Conservation (phyloP, 2,888 invertebrate species). For the Harmothoe impar region DNA sequence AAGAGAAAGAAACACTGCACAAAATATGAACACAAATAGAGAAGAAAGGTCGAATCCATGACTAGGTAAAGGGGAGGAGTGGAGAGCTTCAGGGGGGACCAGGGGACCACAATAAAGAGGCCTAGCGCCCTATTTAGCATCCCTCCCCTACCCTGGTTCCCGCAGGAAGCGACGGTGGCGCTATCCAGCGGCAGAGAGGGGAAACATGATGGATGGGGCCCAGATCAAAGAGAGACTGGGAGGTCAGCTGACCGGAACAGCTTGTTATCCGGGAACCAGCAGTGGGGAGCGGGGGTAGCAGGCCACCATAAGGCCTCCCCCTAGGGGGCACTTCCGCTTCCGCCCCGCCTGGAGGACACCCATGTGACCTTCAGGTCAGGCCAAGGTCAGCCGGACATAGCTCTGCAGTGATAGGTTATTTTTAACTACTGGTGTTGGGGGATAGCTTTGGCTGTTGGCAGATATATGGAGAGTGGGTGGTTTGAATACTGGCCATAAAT, state of each 20-base stretch:
- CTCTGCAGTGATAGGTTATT: too few relatives aligned
- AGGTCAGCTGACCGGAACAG: slow-evolving; percentile 42
- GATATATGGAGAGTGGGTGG: too few relatives aligned
- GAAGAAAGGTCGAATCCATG: too few relatives aligned
- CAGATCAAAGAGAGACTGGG: background rate
- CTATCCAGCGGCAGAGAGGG: background rate
- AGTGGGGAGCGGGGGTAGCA: background rate
- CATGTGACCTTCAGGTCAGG: background rate
- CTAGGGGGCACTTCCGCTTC: slow-evolving; percentile 15
- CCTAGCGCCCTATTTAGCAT: too few relatives aligned
- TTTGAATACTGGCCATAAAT: too few relatives aligned
- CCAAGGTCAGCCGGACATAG: background rate
- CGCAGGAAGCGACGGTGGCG: slow-evolving; percentile 15
- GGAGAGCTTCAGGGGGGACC: background rate
- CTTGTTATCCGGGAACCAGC: slow-evolving; percentile 27
- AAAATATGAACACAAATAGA: too few relatives aligned
- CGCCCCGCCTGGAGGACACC: background rate
- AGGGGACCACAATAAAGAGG: too few relatives aligned
- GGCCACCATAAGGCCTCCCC: background rate
- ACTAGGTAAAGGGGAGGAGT: too few relatives aligned
- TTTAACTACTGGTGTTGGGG: too few relatives aligned
- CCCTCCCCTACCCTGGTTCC: too few relatives aligned
- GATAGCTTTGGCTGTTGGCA: too few relatives aligned
- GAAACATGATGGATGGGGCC: background rate
- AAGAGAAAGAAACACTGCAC: too few relatives aligned